Conservation (phyloP, 2,113 vertebrate genomes). For the Calonectris borealis region DNA sequence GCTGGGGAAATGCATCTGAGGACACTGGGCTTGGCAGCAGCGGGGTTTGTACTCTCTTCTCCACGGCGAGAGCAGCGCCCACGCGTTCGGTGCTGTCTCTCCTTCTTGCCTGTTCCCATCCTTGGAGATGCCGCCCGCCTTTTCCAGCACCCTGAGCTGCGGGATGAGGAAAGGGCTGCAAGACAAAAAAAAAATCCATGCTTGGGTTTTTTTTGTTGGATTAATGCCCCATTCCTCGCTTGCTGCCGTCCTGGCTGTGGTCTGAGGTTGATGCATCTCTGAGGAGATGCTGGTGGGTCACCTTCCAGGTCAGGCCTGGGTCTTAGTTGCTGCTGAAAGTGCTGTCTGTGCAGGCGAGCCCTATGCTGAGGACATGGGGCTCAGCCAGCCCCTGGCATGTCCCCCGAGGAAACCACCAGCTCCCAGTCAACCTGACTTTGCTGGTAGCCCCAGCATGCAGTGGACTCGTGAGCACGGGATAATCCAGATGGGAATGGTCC, state of each 20-base stretch:
- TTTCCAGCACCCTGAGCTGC: constrained; percentile 16
- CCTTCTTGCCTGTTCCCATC: constrained; percentile 46
- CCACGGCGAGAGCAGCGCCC: not conserved
- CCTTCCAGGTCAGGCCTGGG: not conserved
- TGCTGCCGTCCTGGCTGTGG: not conserved
- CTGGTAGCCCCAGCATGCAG: not conserved
- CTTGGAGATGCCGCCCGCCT: not conserved
- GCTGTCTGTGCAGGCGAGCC: not conserved
- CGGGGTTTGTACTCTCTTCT: constrained; percentile 47
- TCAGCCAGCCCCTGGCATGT: not conserved
- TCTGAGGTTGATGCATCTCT: not conserved
- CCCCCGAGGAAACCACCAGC: not conserved
- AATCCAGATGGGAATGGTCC: not conserved
- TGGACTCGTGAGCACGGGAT: not conserved
- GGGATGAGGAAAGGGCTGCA: constrained; percentile 3
- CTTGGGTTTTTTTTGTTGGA: not conserved
- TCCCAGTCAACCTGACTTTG: not conserved
- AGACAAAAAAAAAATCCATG: not conserved
- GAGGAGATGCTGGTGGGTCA: not conserved
- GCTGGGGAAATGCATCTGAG: constrained; percentile 55
- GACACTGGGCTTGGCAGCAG: constrained; percentile 57
- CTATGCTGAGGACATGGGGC: not conserved
- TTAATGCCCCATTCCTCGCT: not conserved
- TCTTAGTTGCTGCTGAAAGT: not conserved
- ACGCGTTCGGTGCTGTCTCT: constrained; percentile 33